Conservation (phyloP, 2,113 vertebrate genomes). For the Amphiprion percula region DNA sequence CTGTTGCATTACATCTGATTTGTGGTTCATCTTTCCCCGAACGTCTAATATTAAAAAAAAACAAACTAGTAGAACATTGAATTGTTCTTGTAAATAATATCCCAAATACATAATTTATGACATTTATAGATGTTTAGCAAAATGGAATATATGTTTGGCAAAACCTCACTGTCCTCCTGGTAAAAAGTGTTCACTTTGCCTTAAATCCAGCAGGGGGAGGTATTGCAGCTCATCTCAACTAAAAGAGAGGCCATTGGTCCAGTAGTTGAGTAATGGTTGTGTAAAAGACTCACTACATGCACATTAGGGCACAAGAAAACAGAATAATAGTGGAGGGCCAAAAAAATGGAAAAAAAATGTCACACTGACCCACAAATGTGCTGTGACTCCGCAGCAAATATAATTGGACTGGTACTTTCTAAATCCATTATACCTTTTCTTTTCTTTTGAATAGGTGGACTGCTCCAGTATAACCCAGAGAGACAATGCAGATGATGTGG, state of each 20-base stretch:
- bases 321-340: not conserved
- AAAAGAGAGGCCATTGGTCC: not conserved
- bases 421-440: constrained; percentile 5
- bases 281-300: constrained; percentile 14
- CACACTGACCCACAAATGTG: constrained; percentile 11
- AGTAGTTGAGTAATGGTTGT: constrained; percentile 36
- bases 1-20: not conserved
- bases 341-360: constrained; percentile 27
- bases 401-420: constrained; percentile 9
- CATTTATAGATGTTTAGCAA: not conserved
- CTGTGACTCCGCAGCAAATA: constrained; percentile 40
- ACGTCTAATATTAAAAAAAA: not conserved
- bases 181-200: constrained; percentile 4
- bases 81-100: too few relatives aligned
- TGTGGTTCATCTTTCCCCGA: not conserved
- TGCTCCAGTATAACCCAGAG: not conserved
- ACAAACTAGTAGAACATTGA: not conserved
- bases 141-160: not conserved
- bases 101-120: not conserved
- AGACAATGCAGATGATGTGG: not conserved
- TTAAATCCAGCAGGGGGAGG: constrained; percentile 66
- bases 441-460: not conserved
- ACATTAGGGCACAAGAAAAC: constrained; percentile 12
- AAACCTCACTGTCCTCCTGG: not conserved
- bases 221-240: constrained; percentile 60